Base-by-base conservation (phyloP, 1,140 invertebrate genomes). In the Lordiphosa stackelbergi region DNA sequence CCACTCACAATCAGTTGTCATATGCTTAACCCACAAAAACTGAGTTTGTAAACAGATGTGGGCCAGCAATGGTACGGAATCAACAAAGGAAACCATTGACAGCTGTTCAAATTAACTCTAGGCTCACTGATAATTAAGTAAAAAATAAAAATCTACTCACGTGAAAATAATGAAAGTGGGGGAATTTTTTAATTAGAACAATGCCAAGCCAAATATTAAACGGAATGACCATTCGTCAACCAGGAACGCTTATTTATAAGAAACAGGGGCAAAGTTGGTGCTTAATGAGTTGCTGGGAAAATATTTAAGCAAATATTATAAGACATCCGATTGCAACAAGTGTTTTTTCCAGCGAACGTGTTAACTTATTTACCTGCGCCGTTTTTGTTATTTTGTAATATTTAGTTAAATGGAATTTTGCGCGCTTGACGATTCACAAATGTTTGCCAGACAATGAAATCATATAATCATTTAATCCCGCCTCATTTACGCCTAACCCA, bases 391-490 rank as follows among this genome's bases (percentile, higher is more conserved):
- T 41, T 59, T 46, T 52, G 51, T 34, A 49, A 49, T 64, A 71
- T 52, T 56, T 47, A 62, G 66, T 75, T 81, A 69, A 55, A 36
- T 47, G 66, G 72, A 79, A 81, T 83, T 58, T 28, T 28, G 59
- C 62, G 52, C 81, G 74, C 31, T 22, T 16, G 47, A 49, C 16
- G 40, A 40, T 22, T 28, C 16, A 57, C 66, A 81, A 79, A 79
- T 73, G 66, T 79, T 79, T 78, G 61, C 35, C 53, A 40, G 38
- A 66, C 69, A 59, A 71, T 58, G 36, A 59, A 49, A 59, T 56
- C 54, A 79, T 54, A 55, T 53, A 48, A 70, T 16, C 8, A 42
- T 51, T 49, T 63, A 54, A 66, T 61, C 65, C 47, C 37, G 19
- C 31, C 40, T 53, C 45, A 59, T 49, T 59, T 48, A 5, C 11